Percentiles rank a stretch among this genome's conserved stretches.
phyloP scores from a whole-genome alignment of 2,113 vertebrate species.

The Myotis yumanensis region DNA sequence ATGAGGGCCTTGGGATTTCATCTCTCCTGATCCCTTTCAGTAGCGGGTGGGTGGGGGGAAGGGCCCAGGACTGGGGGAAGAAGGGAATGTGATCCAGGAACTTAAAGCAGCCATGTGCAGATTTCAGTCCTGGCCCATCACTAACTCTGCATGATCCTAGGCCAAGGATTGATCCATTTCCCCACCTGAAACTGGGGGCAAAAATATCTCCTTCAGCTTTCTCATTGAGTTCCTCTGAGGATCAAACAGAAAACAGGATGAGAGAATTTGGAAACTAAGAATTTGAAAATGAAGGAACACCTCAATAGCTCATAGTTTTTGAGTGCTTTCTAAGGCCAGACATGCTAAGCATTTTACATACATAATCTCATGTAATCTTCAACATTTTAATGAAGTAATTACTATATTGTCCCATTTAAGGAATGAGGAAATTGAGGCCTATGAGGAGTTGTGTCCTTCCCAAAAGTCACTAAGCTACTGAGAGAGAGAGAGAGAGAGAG shows the following conservation, averaged over 20 bases:
- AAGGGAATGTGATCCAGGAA: not conserved
- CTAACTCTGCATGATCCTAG: not conserved
- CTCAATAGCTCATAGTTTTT: not conserved
- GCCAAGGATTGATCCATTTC: not conserved
- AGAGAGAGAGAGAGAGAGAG: not conserved
- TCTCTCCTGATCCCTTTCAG: not conserved
- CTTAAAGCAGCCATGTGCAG: not conserved
- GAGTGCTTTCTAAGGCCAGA: not conserved
- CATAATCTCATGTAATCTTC: not conserved
- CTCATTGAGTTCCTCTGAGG: not conserved
- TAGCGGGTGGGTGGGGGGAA: not conserved
- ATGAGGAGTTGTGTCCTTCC: not conserved
- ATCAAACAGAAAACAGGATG: not conserved
- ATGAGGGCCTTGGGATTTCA: not conserved
- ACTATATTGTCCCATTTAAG: not conserved
- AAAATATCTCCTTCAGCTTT: not conserved
- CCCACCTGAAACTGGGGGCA: not conserved
- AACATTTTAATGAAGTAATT: not conserved
- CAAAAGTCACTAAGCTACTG: not conserved
- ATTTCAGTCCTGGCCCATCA: not conserved
- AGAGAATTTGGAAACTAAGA: not conserved
- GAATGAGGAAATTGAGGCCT: not conserved
- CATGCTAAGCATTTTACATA: not conserved
- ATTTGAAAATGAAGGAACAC: not conserved
- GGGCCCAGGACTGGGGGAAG: not conserved